phyloP scores from a whole-genome alignment of 2,797 vertebrate genomes.

The Ataeniobius toweri region DNA sequence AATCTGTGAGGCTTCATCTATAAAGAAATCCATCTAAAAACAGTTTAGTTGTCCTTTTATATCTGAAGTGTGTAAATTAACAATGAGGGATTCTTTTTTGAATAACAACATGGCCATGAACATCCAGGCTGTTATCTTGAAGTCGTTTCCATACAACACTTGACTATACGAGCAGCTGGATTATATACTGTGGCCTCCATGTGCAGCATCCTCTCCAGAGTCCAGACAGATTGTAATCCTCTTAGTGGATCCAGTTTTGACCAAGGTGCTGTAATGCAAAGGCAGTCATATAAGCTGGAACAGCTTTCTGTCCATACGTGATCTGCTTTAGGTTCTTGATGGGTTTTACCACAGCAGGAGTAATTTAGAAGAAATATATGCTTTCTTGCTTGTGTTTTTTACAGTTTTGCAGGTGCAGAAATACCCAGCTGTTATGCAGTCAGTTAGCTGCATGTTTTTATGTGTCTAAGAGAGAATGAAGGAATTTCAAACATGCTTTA shows the following conservation, averaged over 20 bases:
- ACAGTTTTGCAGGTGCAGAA: neutral
- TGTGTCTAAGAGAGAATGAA: neutral
- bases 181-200: slow-evolving; percentile 17
- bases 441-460: neutral
- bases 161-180: neutral
- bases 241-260: slow-evolving; percentile 57
- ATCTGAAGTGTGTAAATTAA: neutral
- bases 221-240: slow-evolving; percentile 58
- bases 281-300: slow-evolving; percentile 45
- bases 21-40: neutral
- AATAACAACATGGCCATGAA: neutral
- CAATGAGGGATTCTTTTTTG: neutral
- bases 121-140: too few relatives aligned
- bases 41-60: neutral
- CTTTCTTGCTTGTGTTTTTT: neutral
- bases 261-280: slow-evolving; percentile 38
- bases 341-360: slow-evolving; percentile 5
- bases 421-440: neutral
- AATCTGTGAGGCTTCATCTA: neutral
- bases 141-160: too few relatives aligned
- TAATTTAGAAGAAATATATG: slow-evolving; percentile 1
- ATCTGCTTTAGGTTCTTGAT: neutral
- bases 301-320: neutral
- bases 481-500: neutral
- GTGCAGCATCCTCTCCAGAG: slow-evolving; percentile 26